A percentile compares a stretch with the other conserved stretches of the same genome.
Conservation (phyloP, 2,888 invertebrate species). For the Aphelenchoides bicaudatus region DNA sequence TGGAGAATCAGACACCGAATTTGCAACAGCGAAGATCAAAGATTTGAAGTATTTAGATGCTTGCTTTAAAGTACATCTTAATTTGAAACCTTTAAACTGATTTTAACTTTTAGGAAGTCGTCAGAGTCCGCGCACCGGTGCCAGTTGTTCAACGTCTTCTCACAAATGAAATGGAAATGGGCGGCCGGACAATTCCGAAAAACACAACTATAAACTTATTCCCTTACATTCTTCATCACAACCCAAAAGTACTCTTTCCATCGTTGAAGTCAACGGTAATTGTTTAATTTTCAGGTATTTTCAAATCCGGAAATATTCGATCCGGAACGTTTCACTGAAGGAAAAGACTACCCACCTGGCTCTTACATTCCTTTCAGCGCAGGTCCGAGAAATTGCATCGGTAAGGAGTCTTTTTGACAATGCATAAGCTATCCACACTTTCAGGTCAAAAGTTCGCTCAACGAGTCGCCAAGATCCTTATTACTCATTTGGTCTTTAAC, state of each 20-base stretch:
- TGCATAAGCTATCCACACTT: not conserved
- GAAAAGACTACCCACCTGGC: conserved; percentile 54
- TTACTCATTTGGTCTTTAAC: conserved; percentile 59
- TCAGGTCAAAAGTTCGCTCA: conserved; percentile 23
- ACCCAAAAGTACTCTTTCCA: conserved; percentile 10
- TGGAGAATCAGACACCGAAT: not conserved
- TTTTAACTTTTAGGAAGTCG: too few relatives aligned
- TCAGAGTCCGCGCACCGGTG: conserved; percentile 13
- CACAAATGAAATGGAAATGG: conserved; percentile 16
- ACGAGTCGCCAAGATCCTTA: conserved; percentile 41
- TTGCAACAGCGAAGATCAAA: not conserved
- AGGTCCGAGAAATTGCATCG: conserved; percentile 51
- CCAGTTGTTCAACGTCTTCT: conserved; percentile 13
- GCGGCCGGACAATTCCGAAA: conserved; percentile 1
- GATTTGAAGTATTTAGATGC: conserved; percentile 19
- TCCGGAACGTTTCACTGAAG: conserved; percentile 51
- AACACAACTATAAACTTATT: not conserved
- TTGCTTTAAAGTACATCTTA: too few relatives aligned
- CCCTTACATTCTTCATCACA: conserved; percentile 13
- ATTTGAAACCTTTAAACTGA: too few relatives aligned
- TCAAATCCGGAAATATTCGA: conserved; percentile 46
- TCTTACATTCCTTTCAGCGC: conserved; percentile 45
- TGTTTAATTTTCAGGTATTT: conserved; percentile 13
- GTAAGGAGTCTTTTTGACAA: conserved; percentile 15
- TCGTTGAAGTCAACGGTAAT: too few relatives aligned